phyloP scores from a whole-genome alignment of 2,797 vertebrate species.

The Lemur catta region DNA sequence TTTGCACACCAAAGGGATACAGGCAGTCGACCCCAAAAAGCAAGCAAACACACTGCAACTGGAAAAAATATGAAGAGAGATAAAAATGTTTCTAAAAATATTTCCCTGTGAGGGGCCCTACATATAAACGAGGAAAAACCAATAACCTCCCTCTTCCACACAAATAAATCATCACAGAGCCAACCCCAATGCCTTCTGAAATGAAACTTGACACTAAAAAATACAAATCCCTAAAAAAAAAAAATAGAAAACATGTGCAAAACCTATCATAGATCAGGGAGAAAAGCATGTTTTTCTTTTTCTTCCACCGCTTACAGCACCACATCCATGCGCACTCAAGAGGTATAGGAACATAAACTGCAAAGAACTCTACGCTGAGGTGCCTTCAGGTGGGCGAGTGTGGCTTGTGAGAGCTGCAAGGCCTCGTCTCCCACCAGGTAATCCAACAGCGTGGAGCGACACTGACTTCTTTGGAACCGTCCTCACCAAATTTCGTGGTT shows the following conservation, averaged over 20 bases:
- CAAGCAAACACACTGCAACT: slow-evolving; percentile 15
- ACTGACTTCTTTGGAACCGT: background rate
- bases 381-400: background rate
- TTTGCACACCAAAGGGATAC: background rate
- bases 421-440: background rate
- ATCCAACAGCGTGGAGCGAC: fast-evolving
- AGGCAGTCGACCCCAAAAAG: background rate
- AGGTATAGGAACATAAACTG: background rate
- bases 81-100: slow-evolving; percentile 75
- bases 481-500: background rate
- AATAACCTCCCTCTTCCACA: slow-evolving; percentile 70
- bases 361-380: background rate
- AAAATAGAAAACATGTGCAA: slow-evolving; percentile 50
- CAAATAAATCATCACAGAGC: slow-evolving; percentile 72
- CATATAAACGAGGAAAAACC: slow-evolving; percentile 76
- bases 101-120: slow-evolving; percentile 67
- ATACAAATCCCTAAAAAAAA: slow-evolving; percentile 37
- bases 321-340: background rate
- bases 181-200: slow-evolving; percentile 58
- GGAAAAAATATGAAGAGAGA: slow-evolving; percentile 60
- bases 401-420: background rate
- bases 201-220: slow-evolving; percentile 68
- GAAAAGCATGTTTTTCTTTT: background rate
- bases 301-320: background rate
- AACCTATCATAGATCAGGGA: slow-evolving; percentile 47